phyloP scores from a whole-genome alignment of 2,888 invertebrate genomes.

The Lithosia quadra region DNA sequence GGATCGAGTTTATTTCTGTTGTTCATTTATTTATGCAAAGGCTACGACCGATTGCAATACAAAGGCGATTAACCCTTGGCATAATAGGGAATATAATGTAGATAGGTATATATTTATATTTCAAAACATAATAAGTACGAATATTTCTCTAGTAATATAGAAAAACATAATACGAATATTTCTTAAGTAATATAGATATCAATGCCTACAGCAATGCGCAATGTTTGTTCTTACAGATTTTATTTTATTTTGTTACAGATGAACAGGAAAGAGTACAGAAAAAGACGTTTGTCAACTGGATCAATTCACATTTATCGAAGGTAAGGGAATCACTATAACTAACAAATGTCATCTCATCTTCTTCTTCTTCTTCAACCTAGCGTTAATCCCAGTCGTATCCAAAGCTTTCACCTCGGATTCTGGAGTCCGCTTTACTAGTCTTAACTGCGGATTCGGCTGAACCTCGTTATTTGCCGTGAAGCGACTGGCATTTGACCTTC shows the following conservation, averaged over 20 bases:
- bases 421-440: no score
- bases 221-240: not conserved
- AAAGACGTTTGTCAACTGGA: conserved; percentile 99
- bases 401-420: no score
- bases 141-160: no score
- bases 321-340: conserved; percentile 81
- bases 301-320: conserved; percentile 98
- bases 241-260: conserved; percentile 90
- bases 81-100: not conserved
- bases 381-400: no score
- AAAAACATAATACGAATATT: no score
- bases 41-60: not conserved
- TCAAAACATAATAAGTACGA: no score
- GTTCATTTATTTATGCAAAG: conserved; percentile 39
- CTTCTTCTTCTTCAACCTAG: no score
- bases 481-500: no score
- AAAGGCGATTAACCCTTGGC: not conserved
- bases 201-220: not conserved
- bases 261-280: conserved; percentile 99
- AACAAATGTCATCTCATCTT: not conserved
- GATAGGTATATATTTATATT: no score
- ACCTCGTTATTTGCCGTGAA: no score
- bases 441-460: no score
- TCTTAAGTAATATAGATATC: no score
- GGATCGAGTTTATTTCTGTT: conserved; percentile 51